A percentile compares a stretch with the other conserved stretches of the same genome.
phyloP scores from a whole-genome alignment of 2,888 invertebrate species.

The Caenorhabditis drosophilae region DNA sequence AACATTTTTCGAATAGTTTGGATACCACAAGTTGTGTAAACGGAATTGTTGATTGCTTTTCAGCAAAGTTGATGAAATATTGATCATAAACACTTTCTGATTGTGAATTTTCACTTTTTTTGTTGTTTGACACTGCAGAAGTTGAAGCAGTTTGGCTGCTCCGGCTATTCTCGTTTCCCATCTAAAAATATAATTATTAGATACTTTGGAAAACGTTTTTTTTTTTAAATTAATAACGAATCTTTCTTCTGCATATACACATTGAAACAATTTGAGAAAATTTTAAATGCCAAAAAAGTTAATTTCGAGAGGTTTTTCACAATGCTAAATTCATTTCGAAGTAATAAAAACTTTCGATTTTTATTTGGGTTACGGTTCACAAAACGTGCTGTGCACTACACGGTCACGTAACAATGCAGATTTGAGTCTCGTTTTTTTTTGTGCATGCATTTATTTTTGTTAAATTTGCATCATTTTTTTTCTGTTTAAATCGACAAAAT shows the following conservation, averaged over 20 bases:
- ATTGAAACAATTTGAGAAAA: neutral
- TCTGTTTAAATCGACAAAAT: too few relatives aligned
- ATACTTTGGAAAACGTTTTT: too few relatives aligned
- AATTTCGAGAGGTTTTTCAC: neutral
- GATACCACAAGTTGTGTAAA: neutral
- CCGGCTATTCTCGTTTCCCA: slow-evolving; percentile 33
- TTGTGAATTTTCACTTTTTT: neutral
- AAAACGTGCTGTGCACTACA: slow-evolving; percentile 3
- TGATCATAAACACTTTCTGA: slow-evolving; percentile 7
- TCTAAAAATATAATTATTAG: slow-evolving; percentile 14
- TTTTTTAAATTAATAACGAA: neutral
- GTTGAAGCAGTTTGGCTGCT: slow-evolving; percentile 2
- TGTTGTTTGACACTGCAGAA: neutral
- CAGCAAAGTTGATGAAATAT: slow-evolving; percentile 16
- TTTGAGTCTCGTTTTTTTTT: slow-evolving; percentile 7
- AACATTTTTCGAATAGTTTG: neutral
- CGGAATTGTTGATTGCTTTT: neutral
- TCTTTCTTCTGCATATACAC: neutral
- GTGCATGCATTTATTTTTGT: slow-evolving; percentile 1
- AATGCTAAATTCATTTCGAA: neutral
- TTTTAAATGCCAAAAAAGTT: neutral
- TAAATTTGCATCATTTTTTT: slow-evolving; percentile 5
- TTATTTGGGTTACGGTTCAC: slow-evolving; percentile 11
- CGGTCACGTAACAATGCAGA: slow-evolving; percentile 16
- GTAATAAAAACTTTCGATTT: neutral